These are phyloP conservation scores for Aporrectodea caliginosa DNA, from an alignment of 1,140 invertebrate species.

Conservation along the genomic window DNA sequence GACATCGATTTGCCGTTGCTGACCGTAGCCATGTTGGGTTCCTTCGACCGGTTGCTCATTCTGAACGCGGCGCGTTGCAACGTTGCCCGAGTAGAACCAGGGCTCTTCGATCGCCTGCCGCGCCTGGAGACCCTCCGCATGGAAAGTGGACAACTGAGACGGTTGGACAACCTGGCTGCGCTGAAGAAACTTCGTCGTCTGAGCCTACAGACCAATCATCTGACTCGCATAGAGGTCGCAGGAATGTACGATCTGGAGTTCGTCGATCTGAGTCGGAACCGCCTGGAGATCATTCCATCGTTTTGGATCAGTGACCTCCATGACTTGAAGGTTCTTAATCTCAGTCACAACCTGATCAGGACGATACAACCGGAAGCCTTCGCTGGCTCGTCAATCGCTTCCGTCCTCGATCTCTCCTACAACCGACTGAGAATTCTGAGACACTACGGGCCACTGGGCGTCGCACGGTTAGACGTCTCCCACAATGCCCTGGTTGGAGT, in stretches of 20 bases:
- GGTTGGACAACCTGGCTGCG: slow-evolving; percentile 21
- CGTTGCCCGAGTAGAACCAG: background rate
- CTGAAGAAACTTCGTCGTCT: slow-evolving; percentile 10
- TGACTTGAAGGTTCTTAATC: slow-evolving; percentile 10
- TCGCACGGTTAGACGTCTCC: background rate
- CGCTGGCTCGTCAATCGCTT: background rate
- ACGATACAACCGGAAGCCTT: slow-evolving; percentile 16
- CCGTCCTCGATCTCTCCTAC: slow-evolving; percentile 21
- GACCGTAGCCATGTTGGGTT: slow-evolving; percentile 13
- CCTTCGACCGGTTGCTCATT: background rate
- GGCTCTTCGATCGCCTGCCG: slow-evolving; percentile 1
- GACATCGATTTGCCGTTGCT: slow-evolving; percentile 11
- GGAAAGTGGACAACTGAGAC: background rate
- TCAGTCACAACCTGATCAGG: slow-evolving; percentile 23
- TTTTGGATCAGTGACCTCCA: slow-evolving; percentile 5
- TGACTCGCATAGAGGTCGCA: background rate
- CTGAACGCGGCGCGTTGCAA: background rate
- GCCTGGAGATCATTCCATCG: background rate
- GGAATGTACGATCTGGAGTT: background rate
- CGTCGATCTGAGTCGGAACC: slow-evolving; percentile 21
- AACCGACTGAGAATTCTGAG: slow-evolving; percentile 3
- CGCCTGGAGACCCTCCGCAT: slow-evolving; percentile 17
- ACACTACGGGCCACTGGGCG: background rate
- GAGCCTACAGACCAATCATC: slow-evolving; percentile 8
- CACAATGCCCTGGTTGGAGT: slow-evolving; percentile 6